phyloP scores from a whole-genome alignment of 1,140 invertebrate genomes.

The Euura saliciscinereae region DNA sequence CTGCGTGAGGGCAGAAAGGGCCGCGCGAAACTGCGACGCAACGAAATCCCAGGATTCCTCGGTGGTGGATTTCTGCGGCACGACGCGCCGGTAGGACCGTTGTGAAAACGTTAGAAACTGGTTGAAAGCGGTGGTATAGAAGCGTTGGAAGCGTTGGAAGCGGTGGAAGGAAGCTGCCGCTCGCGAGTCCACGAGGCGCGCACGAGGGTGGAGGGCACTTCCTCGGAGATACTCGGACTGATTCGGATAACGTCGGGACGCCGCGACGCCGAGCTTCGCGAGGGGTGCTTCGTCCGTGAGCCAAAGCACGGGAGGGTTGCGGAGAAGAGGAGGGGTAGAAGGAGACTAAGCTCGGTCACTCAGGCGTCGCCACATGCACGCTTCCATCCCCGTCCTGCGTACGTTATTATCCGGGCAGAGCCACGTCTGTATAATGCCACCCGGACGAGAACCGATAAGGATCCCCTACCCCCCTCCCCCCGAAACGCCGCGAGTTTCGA shows the following conservation, averaged over 20 bases:
- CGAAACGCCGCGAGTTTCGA: not conserved
- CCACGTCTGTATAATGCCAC: conserved; percentile 1
- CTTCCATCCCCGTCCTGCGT: conserved; percentile 15
- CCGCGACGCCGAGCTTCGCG: not conserved
- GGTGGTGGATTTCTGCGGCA: not conserved
- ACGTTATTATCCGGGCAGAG: conserved; percentile 10
- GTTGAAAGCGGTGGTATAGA: not conserved
- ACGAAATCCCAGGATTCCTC: not conserved
- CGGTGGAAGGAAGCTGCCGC: conserved; percentile 6
- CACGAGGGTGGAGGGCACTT: conserved; percentile 39
- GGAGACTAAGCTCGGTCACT: conserved; percentile 53
- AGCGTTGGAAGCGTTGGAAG: conserved; percentile 2
- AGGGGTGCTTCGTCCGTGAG: conserved; percentile 1
- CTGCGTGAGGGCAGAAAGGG: not conserved
- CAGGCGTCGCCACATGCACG: conserved; percentile 50
- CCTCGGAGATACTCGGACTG: conserved; percentile 11
- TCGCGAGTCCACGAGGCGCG: conserved; percentile 44
- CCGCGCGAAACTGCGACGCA: conserved; percentile 27
- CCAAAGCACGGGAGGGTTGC: conserved; percentile 21
- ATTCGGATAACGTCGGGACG: not conserved
- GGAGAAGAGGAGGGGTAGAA: conserved; percentile 36
- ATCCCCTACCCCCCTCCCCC: not conserved
- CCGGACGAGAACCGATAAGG: not conserved
- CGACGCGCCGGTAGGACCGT: not conserved
- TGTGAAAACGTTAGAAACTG: not conserved